A percentile compares a stretch with the other conserved stretches of the same genome.
phyloP scores from a whole-genome alignment of 53 echinoderm and acorn worm genomes.

The Holothuria scabra region DNA sequence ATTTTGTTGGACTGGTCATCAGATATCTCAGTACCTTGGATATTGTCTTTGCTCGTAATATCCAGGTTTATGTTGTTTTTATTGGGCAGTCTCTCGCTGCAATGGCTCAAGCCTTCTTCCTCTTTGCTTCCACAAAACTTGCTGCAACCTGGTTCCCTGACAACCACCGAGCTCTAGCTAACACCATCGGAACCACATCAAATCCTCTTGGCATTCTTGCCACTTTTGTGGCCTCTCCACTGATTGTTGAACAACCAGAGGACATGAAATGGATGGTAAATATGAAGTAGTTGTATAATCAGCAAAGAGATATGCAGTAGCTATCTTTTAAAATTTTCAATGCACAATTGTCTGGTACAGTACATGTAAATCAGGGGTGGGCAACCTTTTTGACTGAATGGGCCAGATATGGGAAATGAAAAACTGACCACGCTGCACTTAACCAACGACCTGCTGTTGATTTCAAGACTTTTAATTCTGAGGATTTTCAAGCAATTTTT shows the following conservation, averaged over 20 bases:
- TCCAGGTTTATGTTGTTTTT: conserved; percentile 63
- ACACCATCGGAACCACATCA: conserved; percentile 83
- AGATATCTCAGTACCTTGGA: conserved; percentile 70
- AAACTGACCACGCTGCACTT: no score
- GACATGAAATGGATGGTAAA: conserved; percentile 75
- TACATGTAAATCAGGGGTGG: no score
- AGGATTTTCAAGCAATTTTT: no score
- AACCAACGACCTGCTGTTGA: no score
- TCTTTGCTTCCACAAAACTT: conserved; percentile 94
- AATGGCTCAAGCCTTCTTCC: conserved; percentile 83
- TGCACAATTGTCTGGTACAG: no score
- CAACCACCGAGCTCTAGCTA: conserved; percentile 86
- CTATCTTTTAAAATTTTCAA: no score
- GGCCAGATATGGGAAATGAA: no score
- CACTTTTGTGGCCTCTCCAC: conserved; percentile 62
- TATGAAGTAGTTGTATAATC: background rate
- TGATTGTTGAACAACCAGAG: conserved; percentile 53
- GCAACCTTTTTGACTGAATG: no score
- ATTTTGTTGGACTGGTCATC: conserved; percentile 71
- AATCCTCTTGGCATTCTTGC: conserved; percentile 90
- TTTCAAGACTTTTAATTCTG: no score
- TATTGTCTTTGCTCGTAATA: conserved; percentile 28
- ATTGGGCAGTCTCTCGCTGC: conserved; percentile 81
- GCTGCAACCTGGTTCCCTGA: conserved; percentile 96
- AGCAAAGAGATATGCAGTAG: no score